Evolutionary conservation across 2,888 invertebrate species (phyloP), one percentile per base, ranked within the genome.

Genomic region (Microchrysa polita): DNA sequence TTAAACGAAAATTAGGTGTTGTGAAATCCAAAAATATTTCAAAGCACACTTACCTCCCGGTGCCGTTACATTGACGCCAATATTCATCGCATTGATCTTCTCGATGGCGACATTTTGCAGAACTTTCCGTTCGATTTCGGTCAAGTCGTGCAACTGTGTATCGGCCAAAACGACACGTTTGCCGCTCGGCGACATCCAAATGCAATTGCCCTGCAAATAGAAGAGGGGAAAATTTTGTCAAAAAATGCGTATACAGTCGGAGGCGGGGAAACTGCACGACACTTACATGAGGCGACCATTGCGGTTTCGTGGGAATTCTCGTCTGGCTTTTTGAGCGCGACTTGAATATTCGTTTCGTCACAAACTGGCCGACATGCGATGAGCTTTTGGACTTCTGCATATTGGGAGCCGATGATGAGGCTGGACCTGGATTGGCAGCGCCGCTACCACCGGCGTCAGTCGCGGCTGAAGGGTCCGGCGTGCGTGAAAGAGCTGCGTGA

Each of bases 321-420:
- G 91, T 91, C 79, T 93, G 92, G 81, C 93, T 93, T 82, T 95
- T 93, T 79, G 94, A 93, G 80, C 95, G 87, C 78, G 93, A 91
- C 81, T 92, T 89, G 91, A 93, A 95, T 81, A 95, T 91, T 84
- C 92, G 92, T 86, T 92, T 93, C 81, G 93, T 90, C 79, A 94
- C 93, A 83, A 93, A 90, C 83, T 93, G 93, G 82, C 94, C 92
- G 83, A 94, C 93, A 86, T 93, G 93, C 82, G 93, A 93, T 79
- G 93, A 93, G 34, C 94, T 94, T 84, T 94, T 93, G 81, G 94
- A 94, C 87, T 94, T 95, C 89, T 94, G 94, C 94, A 94, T 94
- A 85, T n/a, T n/a, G n/a, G n/a, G 80, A 87, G 83, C 40, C 20
- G n/a, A n/a, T n/a, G 34, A n/a, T 14, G 63, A 22, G 2, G 63